Conservation (phyloP, 2,888 invertebrate species). For the Hypena proboscidalis region DNA sequence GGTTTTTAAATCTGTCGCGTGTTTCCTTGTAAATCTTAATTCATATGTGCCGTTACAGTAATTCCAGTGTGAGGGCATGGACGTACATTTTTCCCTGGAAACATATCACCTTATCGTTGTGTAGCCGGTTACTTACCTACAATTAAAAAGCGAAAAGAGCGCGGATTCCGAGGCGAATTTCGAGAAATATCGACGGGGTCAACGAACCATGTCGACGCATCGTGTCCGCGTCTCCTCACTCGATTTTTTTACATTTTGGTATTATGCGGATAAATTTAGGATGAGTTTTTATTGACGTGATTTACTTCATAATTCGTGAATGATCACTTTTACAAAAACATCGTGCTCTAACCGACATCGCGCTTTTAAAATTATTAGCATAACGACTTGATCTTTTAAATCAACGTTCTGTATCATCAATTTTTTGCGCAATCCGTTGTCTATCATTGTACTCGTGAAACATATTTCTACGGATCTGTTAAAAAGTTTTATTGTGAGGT, state of each 20-base stretch:
- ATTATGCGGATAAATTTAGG: constrained; percentile 66
- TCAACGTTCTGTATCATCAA: too few species aligned
- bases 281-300: constrained; percentile 54
- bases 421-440: too few species aligned
- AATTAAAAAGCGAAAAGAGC: constrained; percentile 84
- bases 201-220: constrained; percentile 80
- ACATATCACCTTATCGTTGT: constrained; percentile 79
- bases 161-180: constrained; percentile 80
- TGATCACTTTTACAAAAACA: constrained; percentile 4
- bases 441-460: not conserved
- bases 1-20: constrained; percentile 62
- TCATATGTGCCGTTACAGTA: constrained; percentile 76
- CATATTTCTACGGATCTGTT: not conserved
- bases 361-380: constrained; percentile 10
- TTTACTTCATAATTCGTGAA: constrained; percentile 33
- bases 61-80: constrained; percentile 67
- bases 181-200: constrained; percentile 84
- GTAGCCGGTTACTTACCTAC: constrained; percentile 78
- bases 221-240: constrained; percentile 74
- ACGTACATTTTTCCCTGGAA: constrained; percentile 73
- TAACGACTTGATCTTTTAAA: not conserved
- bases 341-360: not conserved
- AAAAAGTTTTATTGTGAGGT: not conserved
- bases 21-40: constrained; percentile 73
- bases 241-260: constrained; percentile 70